Evolutionary conservation across 2,888 invertebrate genomes (phyloP).

Genomic region (Drosophila flavopinicola): DNA sequence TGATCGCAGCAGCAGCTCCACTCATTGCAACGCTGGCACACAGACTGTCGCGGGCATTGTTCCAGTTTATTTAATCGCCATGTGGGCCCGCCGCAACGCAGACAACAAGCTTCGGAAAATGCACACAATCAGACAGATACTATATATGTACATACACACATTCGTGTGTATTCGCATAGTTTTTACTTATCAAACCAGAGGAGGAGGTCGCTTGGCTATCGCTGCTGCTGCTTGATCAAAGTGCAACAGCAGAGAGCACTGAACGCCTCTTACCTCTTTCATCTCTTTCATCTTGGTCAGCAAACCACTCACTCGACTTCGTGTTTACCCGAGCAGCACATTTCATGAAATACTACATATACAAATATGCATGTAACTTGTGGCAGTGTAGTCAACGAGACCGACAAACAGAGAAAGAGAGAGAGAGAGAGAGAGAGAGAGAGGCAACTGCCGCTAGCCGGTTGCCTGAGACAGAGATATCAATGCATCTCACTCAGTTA

Average conservation of each 20-base stretch:
- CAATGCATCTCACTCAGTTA: too few species aligned
- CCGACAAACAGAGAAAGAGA: not conserved
- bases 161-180: not conserved
- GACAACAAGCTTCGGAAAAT: constrained; percentile 33
- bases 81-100: constrained; percentile 12
- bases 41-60: constrained; percentile 24
- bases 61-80: constrained; percentile 17
- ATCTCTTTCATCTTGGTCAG: constrained; percentile 7
- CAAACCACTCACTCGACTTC: constrained; percentile 9
- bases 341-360: not conserved
- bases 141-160: not conserved
- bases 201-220: constrained; percentile 41
- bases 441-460: too few species aligned
- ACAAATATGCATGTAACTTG: not conserved
- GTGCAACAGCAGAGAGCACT: constrained; percentile 27
- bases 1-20: constrained; percentile 26
- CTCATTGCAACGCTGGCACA: constrained; percentile 40
- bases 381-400: too few species aligned
- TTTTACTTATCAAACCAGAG: constrained; percentile 36
- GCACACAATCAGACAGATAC: not conserved
- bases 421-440: not conserved
- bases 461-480: too few species aligned
- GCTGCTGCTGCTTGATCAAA: constrained; percentile 34
- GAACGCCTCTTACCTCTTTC: not conserved
- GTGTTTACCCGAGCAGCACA: not conserved